Base-by-base conservation (phyloP, 2,888 invertebrate species). In the Zygothrica quintamaculata region DNA sequence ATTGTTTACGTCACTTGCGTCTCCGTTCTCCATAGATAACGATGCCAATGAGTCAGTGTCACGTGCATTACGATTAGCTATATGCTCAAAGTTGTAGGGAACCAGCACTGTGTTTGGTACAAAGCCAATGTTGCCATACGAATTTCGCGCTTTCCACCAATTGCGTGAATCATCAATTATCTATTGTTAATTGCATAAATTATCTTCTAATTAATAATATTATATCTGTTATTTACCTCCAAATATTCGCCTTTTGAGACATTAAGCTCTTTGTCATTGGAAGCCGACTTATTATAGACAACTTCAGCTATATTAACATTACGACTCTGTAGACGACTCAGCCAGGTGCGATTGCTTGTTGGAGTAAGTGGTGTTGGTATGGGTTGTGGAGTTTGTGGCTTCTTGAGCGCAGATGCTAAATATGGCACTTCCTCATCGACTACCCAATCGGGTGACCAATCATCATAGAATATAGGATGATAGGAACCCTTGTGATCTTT, bases 91-190 rank as follows among this genome's bases (percentile, higher is more conserved):
- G 55, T 92, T 92, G 69, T 92, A 92, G 8, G 94, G 93, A 11
- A 94, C 93, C 22, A 97, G 96, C 88, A 99, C 99, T 31, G 99
- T 99, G 92, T 99, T 97, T 11, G 99, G 99, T 75, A 99, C 99
- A 91, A 98, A 98, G 72, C 98, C 96, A 72, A 96, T 93, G 91
- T 95, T 94, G 64, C 98, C 97, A 88, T 94, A 94, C 84, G 93
- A 94, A 92, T 97, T 98, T 82, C 95, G 94, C 75, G 95, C 96
- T 92, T 96, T 98, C 99, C 97, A 99, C 99, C 99, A 99, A 91
- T 99, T 99, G 81, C 98, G 94, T 50, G 95, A 95, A 92, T 98
- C 97, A 90, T 99, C 99, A 84, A 99, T 92, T 76, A 99, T 95
- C 97, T 98, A 90, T 15, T 22, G 18, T 22, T 22, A 5, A n/a